Evolutionary conservation across 2,888 invertebrate species (phyloP).

Genomic region (Metopia argyrocephala): DNA sequence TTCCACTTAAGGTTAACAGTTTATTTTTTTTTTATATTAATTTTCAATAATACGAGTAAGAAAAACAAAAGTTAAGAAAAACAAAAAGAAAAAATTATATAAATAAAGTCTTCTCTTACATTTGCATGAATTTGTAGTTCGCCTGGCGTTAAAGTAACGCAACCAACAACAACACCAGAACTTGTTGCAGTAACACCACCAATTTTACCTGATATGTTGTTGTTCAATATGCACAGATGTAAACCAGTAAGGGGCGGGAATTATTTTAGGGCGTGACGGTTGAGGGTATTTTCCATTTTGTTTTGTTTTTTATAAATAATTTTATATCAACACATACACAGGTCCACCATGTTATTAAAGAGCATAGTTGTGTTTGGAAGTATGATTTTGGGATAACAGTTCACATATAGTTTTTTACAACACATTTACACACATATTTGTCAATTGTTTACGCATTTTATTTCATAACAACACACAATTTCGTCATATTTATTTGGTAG

Average conservation of each 20-base stretch:
- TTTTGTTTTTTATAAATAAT: background rate
- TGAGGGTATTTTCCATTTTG: background rate
- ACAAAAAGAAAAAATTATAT: constrained; percentile 66
- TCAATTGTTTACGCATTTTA: constrained; percentile 23
- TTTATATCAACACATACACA: constrained; percentile 8
- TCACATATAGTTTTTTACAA: constrained; percentile 50
- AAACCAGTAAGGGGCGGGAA: background rate
- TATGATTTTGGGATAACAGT: constrained; percentile 18
- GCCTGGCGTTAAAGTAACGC: constrained; percentile 73
- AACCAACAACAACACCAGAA: constrained; percentile 66
- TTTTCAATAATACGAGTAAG: background rate
- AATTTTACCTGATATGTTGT: constrained; percentile 73
- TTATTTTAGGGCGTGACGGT: constrained; percentile 28
- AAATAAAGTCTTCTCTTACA: constrained; percentile 72
- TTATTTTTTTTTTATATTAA: constrained; percentile 22
- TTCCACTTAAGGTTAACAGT: constrained; percentile 59
- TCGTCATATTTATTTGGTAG: constrained; percentile 2
- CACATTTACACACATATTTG: constrained; percentile 26
- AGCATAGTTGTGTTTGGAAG: background rate
- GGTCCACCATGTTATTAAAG: too few species aligned
- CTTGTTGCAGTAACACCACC: constrained; percentile 69
- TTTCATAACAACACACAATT: constrained; percentile 8
- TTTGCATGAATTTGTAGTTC: constrained; percentile 78
- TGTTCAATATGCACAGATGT: constrained; percentile 25
- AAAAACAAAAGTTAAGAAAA: background rate